These are phyloP conservation scores for Carabus problematicus DNA, from an alignment of 2,888 invertebrate species.

Conservation along the genomic window DNA sequence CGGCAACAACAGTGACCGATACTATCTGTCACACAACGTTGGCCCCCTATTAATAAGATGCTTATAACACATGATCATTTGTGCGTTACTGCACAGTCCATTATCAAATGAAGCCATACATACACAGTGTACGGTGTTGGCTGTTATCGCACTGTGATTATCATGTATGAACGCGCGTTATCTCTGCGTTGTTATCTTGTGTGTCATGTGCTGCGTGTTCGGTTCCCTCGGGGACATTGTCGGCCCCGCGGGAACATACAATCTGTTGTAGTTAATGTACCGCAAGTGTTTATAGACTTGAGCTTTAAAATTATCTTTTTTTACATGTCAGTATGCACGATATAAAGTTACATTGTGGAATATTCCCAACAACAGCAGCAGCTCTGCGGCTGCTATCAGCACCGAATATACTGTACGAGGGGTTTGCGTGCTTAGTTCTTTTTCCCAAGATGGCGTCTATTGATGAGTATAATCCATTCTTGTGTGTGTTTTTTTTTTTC, in stretches of 20 bases:
- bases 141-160: conserved; percentile 22
- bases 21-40: not conserved
- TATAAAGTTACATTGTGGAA: no score
- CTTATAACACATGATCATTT: conserved; percentile 16
- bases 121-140: conserved; percentile 1
- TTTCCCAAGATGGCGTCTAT: no score
- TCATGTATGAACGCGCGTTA: conserved; percentile 9
- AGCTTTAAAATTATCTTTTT: conserved; percentile 18
- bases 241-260: conserved; percentile 8
- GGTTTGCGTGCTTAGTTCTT: no score
- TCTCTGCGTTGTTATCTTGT: conserved; percentile 6
- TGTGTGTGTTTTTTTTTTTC: no score
- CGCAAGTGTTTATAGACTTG: conserved; percentile 13
- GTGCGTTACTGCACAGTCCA: conserved; percentile 13
- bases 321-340: conserved; percentile 8
- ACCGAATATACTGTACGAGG: conserved; percentile 5
- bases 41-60: conserved; percentile 32
- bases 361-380: no score
- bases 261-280: conserved; percentile 23
- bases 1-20: not conserved
- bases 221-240: not conserved
- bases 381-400: not conserved
- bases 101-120: conserved; percentile 10
- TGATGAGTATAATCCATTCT: no score
- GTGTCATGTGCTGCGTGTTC: not conserved